Evolutionary conservation across 2,797 vertebrate species (phyloP).

Genomic region (Mareca strepera): DNA sequence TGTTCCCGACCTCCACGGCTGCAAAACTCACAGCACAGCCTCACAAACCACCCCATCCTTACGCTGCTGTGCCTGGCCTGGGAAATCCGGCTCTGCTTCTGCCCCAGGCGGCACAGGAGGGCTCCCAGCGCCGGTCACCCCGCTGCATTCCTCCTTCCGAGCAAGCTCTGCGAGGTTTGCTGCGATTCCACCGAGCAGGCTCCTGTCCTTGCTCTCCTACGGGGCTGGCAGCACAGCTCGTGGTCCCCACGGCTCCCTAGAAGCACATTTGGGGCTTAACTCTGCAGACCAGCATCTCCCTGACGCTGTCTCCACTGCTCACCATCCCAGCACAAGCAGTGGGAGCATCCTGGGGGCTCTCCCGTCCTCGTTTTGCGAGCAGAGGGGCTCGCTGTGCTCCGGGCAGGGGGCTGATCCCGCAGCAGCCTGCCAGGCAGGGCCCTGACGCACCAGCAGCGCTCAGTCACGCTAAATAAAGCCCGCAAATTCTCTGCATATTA

Average conservation of each 20-base stretch:
- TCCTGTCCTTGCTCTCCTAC: accelerated
- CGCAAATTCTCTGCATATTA: constrained; percentile 53
- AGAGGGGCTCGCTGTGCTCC: constrained; percentile 16
- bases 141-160: neutral
- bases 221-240: neutral
- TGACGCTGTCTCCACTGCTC: neutral
- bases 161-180: neutral
- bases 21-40: neutral
- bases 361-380: neutral
- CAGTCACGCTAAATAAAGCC: neutral
- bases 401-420: neutral
- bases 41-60: neutral
- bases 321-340: neutral
- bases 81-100: neutral
- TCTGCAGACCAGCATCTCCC: neutral
- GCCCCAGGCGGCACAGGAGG: neutral
- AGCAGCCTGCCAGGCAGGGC: neutral
- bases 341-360: neutral
- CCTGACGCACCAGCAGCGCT: constrained; percentile 38
- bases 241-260: neutral
- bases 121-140: neutral
- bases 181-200: neutral
- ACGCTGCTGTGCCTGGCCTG: neutral
- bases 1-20: neutral
- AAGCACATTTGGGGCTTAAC: accelerated